Conservation (phyloP, 2,113 vertebrate genomes). For the Pollachius pollachius region DNA sequence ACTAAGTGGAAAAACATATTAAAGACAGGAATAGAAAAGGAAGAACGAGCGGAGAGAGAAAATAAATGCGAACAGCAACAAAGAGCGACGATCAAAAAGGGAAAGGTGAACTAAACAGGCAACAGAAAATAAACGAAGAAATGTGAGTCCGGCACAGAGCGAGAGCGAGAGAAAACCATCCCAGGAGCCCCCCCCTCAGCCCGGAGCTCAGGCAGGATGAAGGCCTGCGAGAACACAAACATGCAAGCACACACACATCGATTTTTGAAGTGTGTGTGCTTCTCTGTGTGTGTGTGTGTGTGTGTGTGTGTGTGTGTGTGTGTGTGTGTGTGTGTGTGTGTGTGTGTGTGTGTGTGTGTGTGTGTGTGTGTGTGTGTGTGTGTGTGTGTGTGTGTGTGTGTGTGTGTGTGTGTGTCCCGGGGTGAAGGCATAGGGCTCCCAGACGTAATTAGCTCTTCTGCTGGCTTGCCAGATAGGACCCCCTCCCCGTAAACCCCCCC, state of each 20-base stretch:
- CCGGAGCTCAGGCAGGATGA: slow-evolving; percentile 33
- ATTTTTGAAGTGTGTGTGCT: not conserved
- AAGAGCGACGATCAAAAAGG: not conserved
- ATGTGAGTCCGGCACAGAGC: not conserved
- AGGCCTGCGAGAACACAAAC: slow-evolving; percentile 35
- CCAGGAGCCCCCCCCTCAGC: slow-evolving; percentile 19
- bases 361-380: slow-evolving; percentile 17
- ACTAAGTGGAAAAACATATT: too few species aligned
- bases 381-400: slow-evolving; percentile 19
- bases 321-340: slow-evolving; percentile 20
- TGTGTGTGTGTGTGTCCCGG: slow-evolving; percentile 25
- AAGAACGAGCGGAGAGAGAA: not conserved
- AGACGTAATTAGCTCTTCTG: slow-evolving; percentile 49
- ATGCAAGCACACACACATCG: not conserved
- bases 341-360: slow-evolving; percentile 17
- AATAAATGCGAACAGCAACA: not conserved
- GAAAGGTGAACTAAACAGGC: not conserved
- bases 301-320: slow-evolving; percentile 14
- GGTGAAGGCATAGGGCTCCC: slow-evolving; percentile 28
- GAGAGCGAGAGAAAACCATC: slow-evolving; percentile 22
- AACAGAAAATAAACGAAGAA: slow-evolving; percentile 1
- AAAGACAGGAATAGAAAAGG: not conserved
- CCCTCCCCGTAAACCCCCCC: slow-evolving; percentile 1
- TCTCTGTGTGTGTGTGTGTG: slow-evolving; percentile 9
- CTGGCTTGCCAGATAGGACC: slow-evolving; percentile 29